Conservation (phyloP, 2,888 invertebrate species). For the Deroplatys truncata region DNA sequence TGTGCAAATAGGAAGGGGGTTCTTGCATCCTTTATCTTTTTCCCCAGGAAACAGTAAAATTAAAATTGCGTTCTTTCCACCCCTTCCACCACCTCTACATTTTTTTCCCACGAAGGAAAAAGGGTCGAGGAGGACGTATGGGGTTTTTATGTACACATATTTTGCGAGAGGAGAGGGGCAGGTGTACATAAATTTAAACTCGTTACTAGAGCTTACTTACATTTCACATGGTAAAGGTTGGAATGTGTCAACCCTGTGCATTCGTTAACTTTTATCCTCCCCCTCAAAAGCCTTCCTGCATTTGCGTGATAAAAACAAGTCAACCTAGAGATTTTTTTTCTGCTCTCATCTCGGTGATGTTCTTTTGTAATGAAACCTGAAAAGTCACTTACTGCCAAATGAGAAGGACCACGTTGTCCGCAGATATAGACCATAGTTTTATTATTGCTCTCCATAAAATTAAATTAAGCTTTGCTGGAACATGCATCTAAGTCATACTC, state of each 20-base stretch:
- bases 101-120: neutral
- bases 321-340: neutral
- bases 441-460: neutral
- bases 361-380: neutral
- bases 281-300: neutral
- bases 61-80: conserved; percentile 12
- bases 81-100: neutral
- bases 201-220: neutral
- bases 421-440: neutral
- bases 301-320: neutral
- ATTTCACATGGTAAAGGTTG: neutral
- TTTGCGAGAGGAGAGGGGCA: neutral
- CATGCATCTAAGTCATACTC: no score
- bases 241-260: neutral
- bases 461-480: neutral
- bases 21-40: conserved; percentile 8
- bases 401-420: neutral
- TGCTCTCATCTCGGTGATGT: neutral
- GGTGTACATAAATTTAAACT: neutral
- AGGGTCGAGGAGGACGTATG: neutral
- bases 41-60: conserved; percentile 16
- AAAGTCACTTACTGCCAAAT: neutral
- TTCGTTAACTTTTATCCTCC: neutral
- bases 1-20: neutral
- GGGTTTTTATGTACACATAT: conserved; percentile 1